Percentiles rank a stretch among this genome's conserved stretches.
Evolutionary conservation across 1,140 invertebrate genomes (phyloP).

Genomic region (Drosophila athabasca): DNA sequence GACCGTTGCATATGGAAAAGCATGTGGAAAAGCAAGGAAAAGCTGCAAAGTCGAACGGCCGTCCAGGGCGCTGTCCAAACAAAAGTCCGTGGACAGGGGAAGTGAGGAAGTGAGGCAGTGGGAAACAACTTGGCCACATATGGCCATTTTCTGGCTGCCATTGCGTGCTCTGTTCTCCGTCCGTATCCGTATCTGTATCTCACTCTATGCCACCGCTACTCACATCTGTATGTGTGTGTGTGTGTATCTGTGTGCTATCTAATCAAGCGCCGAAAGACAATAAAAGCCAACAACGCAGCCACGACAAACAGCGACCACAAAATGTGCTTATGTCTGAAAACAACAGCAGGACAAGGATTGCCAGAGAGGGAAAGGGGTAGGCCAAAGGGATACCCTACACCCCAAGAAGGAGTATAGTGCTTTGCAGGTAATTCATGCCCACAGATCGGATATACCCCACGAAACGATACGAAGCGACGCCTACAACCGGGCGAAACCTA

Average conservation of each 20-base stretch:
- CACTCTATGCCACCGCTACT: too few relatives aligned
- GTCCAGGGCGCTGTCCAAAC: constrained; percentile 42
- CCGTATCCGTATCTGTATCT: constrained; percentile 30
- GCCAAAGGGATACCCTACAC: constrained; percentile 21
- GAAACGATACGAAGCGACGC: too few relatives aligned
- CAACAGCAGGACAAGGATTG: constrained; percentile 47
- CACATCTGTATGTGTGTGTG: constrained; percentile 1
- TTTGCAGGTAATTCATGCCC: neutral
- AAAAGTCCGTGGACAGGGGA: constrained; percentile 17
- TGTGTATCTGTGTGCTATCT: constrained; percentile 55
- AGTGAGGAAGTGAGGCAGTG: constrained; percentile 33
- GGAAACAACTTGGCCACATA: constrained; percentile 74
- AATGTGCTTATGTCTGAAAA: constrained; percentile 72
- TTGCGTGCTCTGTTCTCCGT: constrained; percentile 53
- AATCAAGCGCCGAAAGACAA: constrained; percentile 81
- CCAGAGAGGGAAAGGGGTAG: constrained; percentile 2
- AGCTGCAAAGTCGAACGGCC: constrained; percentile 40
- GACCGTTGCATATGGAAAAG: neutral
- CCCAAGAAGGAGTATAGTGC: neutral
- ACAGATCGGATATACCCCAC: neutral
- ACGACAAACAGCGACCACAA: constrained; percentile 80
- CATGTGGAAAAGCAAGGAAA: constrained; percentile 45
- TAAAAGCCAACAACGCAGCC: constrained; percentile 75
- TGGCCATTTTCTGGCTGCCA: constrained; percentile 71
- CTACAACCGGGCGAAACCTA: constrained; percentile 3